These are phyloP conservation scores for Brachypteracias leptosomus DNA, from an alignment of 2,113 vertebrate species.

Conservation along the genomic window DNA sequence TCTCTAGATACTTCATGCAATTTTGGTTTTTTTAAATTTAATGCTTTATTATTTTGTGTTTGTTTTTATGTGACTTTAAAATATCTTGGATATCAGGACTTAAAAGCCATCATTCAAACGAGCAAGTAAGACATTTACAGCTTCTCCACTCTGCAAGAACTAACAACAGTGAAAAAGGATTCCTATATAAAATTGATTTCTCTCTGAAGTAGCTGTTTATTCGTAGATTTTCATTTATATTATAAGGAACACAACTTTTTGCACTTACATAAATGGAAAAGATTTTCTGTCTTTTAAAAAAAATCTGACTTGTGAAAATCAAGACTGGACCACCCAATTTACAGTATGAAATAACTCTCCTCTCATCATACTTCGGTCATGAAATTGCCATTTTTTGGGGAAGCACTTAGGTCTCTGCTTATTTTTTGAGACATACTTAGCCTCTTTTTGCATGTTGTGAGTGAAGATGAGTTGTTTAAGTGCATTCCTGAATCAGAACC, in stretches of 20 bases:
- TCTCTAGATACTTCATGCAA: not conserved
- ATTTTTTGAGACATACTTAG: not conserved
- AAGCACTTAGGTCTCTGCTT: not conserved
- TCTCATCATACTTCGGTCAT: not conserved
- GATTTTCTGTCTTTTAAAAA: not conserved
- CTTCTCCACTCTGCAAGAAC: not conserved
- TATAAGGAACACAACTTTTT: not conserved
- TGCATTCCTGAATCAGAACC: slow-evolving; percentile 50
- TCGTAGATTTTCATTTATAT: not conserved
- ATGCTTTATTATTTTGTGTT: not conserved
- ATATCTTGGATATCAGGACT: not conserved
- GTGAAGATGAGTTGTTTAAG: slow-evolving; percentile 27
- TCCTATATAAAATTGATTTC: not conserved
- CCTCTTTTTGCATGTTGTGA: not conserved
- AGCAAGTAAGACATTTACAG: not conserved
- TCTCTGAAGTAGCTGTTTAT: not conserved
- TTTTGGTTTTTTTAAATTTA: not conserved
- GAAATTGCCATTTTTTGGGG: not conserved
- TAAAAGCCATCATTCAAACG: not conserved
- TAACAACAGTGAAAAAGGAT: not conserved
- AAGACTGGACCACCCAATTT: not conserved
- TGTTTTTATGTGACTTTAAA: not conserved
- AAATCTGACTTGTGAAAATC: not conserved
- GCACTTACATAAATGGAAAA: not conserved
- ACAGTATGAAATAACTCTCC: not conserved